phyloP scores from a whole-genome alignment of 1,140 invertebrate species.

The Bombus pascuorum region DNA sequence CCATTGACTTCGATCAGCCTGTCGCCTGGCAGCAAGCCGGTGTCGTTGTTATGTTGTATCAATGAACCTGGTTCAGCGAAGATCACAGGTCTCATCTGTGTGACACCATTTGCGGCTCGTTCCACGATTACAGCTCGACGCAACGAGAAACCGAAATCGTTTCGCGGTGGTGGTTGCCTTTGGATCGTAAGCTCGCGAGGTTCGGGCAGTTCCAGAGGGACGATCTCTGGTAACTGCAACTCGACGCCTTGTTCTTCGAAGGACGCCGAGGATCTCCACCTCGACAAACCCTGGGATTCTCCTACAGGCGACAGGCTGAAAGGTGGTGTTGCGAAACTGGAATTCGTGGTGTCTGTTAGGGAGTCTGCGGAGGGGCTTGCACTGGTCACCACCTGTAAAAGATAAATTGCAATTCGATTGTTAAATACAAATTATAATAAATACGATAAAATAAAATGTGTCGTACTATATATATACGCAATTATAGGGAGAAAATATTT shows the following conservation, averaged over 20 bases:
- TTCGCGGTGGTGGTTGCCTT: constrained; percentile 91
- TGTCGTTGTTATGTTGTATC: constrained; percentile 89
- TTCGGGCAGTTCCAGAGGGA: constrained; percentile 88
- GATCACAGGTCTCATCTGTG: constrained; percentile 90
- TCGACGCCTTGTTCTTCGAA: constrained; percentile 88
- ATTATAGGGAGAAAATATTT: too few species aligned
- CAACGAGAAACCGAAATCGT: constrained; percentile 97
- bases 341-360: constrained; percentile 92
- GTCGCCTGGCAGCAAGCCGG: constrained; percentile 95
- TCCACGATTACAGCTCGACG: constrained; percentile 92
- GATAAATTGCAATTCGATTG: not conserved
- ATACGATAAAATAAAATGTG: too few species aligned
- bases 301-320: constrained; percentile 92
- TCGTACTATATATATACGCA: too few species aligned
- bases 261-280: constrained; percentile 87
- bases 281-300: constrained; percentile 90
- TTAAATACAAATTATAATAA: not conserved
- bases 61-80: constrained; percentile 96
- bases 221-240: constrained; percentile 90
- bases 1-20: constrained; percentile 95
- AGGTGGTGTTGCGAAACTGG: constrained; percentile 91
- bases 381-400: constrained; percentile 85
- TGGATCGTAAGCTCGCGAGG: constrained; percentile 90
- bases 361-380: constrained; percentile 91
- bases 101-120: constrained; percentile 82